Base-by-base conservation (phyloP, 1,140 invertebrate species). In the Conopomorpha cramerella region DNA sequence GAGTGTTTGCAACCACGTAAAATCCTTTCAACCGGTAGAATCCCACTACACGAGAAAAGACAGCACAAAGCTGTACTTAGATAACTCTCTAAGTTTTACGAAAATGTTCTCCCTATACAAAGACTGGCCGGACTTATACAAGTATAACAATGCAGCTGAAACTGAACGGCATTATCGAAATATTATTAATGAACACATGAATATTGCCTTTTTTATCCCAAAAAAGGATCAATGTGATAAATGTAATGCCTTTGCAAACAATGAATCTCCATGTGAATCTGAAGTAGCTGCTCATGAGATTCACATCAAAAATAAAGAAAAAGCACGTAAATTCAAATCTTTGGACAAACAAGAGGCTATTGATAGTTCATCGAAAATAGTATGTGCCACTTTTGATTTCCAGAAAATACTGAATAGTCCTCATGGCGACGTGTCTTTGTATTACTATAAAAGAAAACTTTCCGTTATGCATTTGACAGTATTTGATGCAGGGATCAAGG, bases 371-470 rank as follows among this genome's bases (percentile, higher is more conserved):
- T 15, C 28, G 7, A 8, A 30, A 30, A 8, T 30, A 10, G 28
- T 30, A 10, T 30, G 28, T 30, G 12, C 8, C 2, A 30, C 28
- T 14, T 8, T 30, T 30, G 12, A 30, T 2, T 30, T 30, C 8
- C 28, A 13, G 11, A 8, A 30, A 30, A n/a, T n/a, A n/a, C n/a
- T n/a, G n/a, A n/a, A n/a, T n/a, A n/a, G n/a, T n/a, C n/a, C n/a
- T n/a, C n/a, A n/a, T n/a, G n/a, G n/a, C n/a, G n/a, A n/a, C n/a
- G n/a, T n/a, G n/a, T n/a, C n/a, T n/a, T n/a, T n/a, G n/a, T n/a
- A n/a, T 8, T 61, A 49, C 36, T 56, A 59, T 35, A 50, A 50
- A 49, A 41, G 38, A 27, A 46, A 53, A 41, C 32, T 53, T 8
- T 37, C 41, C 8, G 26, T 50, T 7, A 46, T 51, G 27, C 55